Evolutionary conservation across 2,797 vertebrate species (phyloP).

Genomic region (Onychomys leucogaster): DNA sequence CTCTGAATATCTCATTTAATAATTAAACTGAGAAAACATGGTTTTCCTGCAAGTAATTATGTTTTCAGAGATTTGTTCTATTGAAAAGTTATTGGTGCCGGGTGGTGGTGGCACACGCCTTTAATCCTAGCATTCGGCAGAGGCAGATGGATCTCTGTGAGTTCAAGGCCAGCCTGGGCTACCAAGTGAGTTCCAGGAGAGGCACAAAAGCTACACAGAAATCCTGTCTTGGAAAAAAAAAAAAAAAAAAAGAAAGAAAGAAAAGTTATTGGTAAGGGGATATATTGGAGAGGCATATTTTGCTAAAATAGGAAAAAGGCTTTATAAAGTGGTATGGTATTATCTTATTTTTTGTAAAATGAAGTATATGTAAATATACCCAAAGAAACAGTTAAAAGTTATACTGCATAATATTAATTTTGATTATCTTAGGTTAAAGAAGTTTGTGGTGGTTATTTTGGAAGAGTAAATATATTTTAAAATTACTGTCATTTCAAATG

Average conservation of each 20-base stretch:
- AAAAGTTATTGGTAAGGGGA: not conserved
- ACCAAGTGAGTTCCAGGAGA: too few species aligned
- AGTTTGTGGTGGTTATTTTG: not conserved
- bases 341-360: not conserved
- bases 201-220: too few species aligned
- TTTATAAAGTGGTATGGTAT: not conserved
- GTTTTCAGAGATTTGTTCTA: conserved; percentile 28
- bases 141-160: too few species aligned
- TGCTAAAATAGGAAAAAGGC: not conserved
- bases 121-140: too few species aligned
- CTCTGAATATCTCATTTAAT: not conserved
- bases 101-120: too few species aligned
- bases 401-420: not conserved
- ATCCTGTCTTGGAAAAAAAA: too few species aligned
- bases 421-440: not conserved
- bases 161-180: too few species aligned
- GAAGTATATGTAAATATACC: not conserved
- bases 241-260: too few species aligned
- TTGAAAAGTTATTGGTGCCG: conserved; percentile 7
- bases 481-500: conserved; percentile 5
- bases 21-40: not conserved
- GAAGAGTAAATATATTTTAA: not conserved
- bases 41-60: not conserved
- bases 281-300: not conserved
- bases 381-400: not conserved